Evolutionary conservation across 2,797 vertebrate genomes (phyloP), one percentile per base, ranked within the genome.

Genomic region (Anguilla obscura): DNA sequence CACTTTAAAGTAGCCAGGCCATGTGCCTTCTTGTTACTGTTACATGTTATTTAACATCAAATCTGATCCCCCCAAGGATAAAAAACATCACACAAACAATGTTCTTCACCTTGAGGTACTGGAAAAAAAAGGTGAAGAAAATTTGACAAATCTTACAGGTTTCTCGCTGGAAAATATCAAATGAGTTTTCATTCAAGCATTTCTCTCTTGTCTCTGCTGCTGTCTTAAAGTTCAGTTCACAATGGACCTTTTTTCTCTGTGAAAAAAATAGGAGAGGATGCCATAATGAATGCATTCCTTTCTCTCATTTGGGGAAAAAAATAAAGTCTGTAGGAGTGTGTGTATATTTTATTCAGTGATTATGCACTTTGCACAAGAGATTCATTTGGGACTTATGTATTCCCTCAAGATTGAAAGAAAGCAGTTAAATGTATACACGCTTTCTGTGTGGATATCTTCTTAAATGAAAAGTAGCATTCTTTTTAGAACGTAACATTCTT

Each of bases 391-490:
- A 90, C 88, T 21, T 84, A 83, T 87, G 21, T 84, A 83, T 88
- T 89, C 82, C 90, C 88, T 63, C 21, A 89, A 91, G 90, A 92
- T 88, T 90, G 92, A 94, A 95, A 96, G 92, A 95, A 93, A 95
- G 90, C 92, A 92, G 91, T 93, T 92, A 91, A 90, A 87, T 52
- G 87, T 87, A 85, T 45, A 0, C 40, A 45, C 40, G 40, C 40
- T 4, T 45, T 45, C 40, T 45, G 40, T 45, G 40, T 83, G 88
- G 56, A 88, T 92, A 91, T 92, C 93, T 93, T 91, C 92, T 91
- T 93, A 92, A 79, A 92, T 92, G 91, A 94, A 88, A 88, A 90
- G 71, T 86, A 94, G 93, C 94, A 95, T 95, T 93, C 93, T 90
- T 89, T 90, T 89, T 93, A 92, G 93, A 94, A 45, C 0, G 40